Evolutionary conservation across 1,140 invertebrate genomes (phyloP).

Genomic region (Drosophila parvula): DNA sequence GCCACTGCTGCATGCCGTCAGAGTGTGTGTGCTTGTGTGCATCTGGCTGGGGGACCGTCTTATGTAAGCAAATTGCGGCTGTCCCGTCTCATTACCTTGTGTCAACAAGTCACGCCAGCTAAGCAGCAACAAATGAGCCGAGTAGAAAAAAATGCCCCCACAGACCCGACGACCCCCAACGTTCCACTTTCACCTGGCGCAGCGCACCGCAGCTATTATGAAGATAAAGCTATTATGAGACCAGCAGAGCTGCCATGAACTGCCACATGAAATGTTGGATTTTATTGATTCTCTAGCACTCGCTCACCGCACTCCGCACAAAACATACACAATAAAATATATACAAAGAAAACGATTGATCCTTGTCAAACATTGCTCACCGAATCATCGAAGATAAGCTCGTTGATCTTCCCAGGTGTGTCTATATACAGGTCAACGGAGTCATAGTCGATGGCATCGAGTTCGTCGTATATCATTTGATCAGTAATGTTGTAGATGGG

Average conservation of each 20-base stretch:
- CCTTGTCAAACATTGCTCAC: not conserved
- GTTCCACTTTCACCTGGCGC: constrained; percentile 10
- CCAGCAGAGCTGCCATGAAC: constrained; percentile 1
- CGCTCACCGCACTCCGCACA: not conserved
- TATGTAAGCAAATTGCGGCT: constrained; percentile 77
- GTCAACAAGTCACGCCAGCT: constrained; percentile 76
- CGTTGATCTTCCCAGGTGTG: not conserved
- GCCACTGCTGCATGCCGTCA: constrained; percentile 12
- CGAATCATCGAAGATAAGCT: not conserved
- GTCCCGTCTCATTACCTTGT: constrained; percentile 79
- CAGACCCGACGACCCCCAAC: constrained; percentile 1
- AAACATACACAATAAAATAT: constrained; percentile 26
- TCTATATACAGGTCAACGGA: constrained; percentile 62
- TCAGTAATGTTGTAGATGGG: constrained; percentile 37
- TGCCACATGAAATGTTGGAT: constrained; percentile 4
- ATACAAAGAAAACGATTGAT: constrained; percentile 1
- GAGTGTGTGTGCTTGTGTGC: constrained; percentile 7
- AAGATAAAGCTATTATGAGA: constrained; percentile 40
- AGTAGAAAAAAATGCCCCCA: constrained; percentile 2
- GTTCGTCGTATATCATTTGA: constrained; percentile 56
- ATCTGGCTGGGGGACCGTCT: constrained; percentile 40
- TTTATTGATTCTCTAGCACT: constrained; percentile 13
- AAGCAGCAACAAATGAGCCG: constrained; percentile 59
- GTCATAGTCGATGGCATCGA: constrained; percentile 57
- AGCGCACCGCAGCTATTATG: not conserved